Percentiles rank a stretch among this genome's conserved stretches.
Evolutionary conservation across 2,113 vertebrate genomes (phyloP).

Genomic region (Melospiza georgiana): DNA sequence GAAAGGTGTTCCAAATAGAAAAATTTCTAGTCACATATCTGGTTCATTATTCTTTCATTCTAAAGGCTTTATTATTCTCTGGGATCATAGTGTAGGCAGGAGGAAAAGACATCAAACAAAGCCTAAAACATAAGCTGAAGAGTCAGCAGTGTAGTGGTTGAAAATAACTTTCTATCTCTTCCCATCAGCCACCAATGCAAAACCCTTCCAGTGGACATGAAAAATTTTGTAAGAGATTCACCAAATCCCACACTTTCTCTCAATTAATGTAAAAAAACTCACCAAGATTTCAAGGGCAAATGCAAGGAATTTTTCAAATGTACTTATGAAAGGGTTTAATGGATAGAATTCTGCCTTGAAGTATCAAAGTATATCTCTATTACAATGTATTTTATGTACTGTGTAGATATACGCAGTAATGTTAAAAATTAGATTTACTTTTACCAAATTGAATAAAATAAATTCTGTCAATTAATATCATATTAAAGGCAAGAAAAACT

Average conservation of each 20-base stretch:
- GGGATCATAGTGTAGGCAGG: not conserved
- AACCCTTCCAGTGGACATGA: not conserved
- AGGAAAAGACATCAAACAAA: not conserved
- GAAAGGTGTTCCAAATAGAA: not conserved
- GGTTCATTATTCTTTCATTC: slow-evolving; percentile 1
- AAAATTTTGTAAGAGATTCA: not conserved
- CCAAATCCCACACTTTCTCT: not conserved
- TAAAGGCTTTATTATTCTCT: not conserved
- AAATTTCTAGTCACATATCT: not conserved
- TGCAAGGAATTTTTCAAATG: not conserved
- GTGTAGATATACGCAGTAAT: not conserved
- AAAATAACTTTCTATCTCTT: not conserved
- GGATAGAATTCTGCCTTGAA: not conserved
- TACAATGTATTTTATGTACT: not conserved
- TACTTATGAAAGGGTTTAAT: not conserved
- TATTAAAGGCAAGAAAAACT: not conserved
- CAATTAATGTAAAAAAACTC: not conserved
- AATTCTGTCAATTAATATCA: not conserved
- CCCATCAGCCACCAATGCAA: not conserved
- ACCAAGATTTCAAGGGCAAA: not conserved
- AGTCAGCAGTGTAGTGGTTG: not conserved
- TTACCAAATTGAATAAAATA: not conserved
- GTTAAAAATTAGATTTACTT: not conserved
- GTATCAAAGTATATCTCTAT: not conserved
- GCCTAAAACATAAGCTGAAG: not conserved